Evolutionary conservation across 2,888 invertebrate species (phyloP).

Genomic region (Pseudococcus longispinus): DNA sequence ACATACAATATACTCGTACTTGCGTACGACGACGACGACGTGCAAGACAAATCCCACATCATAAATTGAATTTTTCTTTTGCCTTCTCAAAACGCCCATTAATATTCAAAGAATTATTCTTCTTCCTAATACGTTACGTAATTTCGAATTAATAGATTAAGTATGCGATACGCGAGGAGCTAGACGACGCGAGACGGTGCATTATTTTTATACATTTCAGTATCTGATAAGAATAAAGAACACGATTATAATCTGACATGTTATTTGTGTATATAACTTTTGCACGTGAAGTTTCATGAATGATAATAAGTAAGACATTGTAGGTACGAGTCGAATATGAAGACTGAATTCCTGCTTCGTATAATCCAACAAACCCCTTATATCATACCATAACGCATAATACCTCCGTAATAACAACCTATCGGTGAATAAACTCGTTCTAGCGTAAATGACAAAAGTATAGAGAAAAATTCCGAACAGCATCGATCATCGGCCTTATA

Average conservation of each 20-base stretch:
- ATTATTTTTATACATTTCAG: constrained; percentile 9
- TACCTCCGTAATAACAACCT: background rate
- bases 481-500: constrained; percentile 20
- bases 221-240: constrained; percentile 41
- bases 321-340: constrained; percentile 14
- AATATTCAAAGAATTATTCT: constrained; percentile 30
- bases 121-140: constrained; percentile 30
- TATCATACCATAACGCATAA: background rate
- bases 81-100: constrained; percentile 32
- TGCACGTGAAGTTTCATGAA: background rate
- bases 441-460: constrained; percentile 31
- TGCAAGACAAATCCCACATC: constrained; percentile 35
- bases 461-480: background rate
- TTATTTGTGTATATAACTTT: constrained; percentile 13
- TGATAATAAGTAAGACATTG: constrained; percentile 24
- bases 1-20: background rate
- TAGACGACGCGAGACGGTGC: background rate
- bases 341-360: constrained; percentile 2
- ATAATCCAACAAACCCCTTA: background rate
- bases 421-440: constrained; percentile 33
- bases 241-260: constrained; percentile 42
- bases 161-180: background rate
- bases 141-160: constrained; percentile 35
- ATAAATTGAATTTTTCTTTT: constrained; percentile 30
- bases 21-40: background rate